phyloP scores from a whole-genome alignment of 2,888 invertebrate species.

The Linyphia triangularis region DNA sequence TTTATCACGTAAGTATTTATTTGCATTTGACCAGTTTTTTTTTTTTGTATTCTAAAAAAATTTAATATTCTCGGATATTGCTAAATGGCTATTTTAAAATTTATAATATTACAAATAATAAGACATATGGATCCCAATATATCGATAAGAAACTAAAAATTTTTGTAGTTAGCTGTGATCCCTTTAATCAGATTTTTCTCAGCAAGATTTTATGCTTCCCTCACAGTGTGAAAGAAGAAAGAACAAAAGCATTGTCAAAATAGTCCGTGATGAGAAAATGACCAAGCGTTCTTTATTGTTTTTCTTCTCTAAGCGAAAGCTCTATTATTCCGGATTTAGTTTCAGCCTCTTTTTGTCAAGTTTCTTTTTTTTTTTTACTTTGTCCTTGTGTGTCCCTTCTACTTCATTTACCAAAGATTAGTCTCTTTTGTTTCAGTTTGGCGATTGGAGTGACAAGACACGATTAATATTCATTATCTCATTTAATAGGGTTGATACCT shows the following conservation, averaged over 20 bases:
- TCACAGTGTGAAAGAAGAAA: background rate
- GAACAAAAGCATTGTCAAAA: conserved; percentile 11
- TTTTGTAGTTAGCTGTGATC: too few relatives aligned
- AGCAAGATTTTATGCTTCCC: background rate
- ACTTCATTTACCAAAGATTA: conserved; percentile 41
- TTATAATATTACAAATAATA: too few relatives aligned
- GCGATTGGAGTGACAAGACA: background rate
- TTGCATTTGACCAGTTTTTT: too few relatives aligned
- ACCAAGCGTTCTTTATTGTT: conserved; percentile 33
- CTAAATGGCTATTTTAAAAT: too few relatives aligned
- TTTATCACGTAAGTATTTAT: too few relatives aligned
- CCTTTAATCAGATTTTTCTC: too few relatives aligned
- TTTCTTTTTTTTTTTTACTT: background rate
- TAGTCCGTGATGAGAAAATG: conserved; percentile 43
- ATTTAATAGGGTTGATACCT: background rate
- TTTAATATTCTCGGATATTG: too few relatives aligned
- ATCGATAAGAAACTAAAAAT: too few relatives aligned
- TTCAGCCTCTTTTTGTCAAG: conserved; percentile 5
- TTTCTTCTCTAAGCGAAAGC: conserved; percentile 10
- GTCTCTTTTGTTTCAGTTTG: conserved; percentile 19
- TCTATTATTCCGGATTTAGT: conserved; percentile 24
- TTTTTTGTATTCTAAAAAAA: too few relatives aligned
- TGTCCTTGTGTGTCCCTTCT: background rate
- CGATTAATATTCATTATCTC: background rate
- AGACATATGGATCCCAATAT: too few relatives aligned